Evolutionary conservation across 2,888 invertebrate species (phyloP).

Genomic region (Coelogynopora nodosa): DNA sequence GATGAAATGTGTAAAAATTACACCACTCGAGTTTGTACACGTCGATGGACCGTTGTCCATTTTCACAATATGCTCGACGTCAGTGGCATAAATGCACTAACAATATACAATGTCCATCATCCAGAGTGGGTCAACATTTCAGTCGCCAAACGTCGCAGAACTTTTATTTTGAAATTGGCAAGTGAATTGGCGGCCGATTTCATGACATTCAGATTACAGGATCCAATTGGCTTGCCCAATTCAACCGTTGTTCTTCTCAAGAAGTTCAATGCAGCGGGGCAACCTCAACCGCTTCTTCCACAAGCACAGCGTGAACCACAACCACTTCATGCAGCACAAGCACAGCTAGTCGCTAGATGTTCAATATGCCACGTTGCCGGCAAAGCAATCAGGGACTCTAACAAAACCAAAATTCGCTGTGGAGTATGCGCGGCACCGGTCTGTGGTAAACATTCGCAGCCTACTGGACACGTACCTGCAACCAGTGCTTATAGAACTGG

Average conservation of each 20-base stretch:
- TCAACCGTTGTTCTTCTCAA: conserved; percentile 31
- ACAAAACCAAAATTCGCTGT: conserved; percentile 25
- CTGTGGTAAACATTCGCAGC: conserved; percentile 29
- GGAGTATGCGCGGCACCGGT: conserved; percentile 2
- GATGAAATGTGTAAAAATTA: conserved; percentile 18
- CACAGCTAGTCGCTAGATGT: conserved; percentile 28
- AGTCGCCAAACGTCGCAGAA: conserved; percentile 10
- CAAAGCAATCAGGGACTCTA: conserved; percentile 19
- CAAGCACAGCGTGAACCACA: conserved; percentile 14
- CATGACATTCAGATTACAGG: conserved; percentile 23
- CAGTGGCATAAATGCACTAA: conserved; percentile 28
- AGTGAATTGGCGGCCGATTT: conserved; percentile 24
- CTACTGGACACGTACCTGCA: conserved; percentile 24
- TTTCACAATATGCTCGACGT: conserved; percentile 24
- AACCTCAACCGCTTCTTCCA: background rate
- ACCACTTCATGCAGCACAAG: conserved; percentile 31
- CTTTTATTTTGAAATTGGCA: conserved; percentile 26
- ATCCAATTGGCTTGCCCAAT: conserved; percentile 31
- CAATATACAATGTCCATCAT: conserved; percentile 5
- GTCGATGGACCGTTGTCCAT: conserved; percentile 29
- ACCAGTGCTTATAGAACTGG: conserved; percentile 31
- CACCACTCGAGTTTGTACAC: conserved; percentile 27
- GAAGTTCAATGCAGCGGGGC: background rate
- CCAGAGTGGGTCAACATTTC: conserved; percentile 26
- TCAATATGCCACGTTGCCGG: conserved; percentile 19